Evolutionary conservation across 2,113 vertebrate species (phyloP), one percentile per base, ranked within the genome.

Genomic region (Barbus barbus): DNA sequence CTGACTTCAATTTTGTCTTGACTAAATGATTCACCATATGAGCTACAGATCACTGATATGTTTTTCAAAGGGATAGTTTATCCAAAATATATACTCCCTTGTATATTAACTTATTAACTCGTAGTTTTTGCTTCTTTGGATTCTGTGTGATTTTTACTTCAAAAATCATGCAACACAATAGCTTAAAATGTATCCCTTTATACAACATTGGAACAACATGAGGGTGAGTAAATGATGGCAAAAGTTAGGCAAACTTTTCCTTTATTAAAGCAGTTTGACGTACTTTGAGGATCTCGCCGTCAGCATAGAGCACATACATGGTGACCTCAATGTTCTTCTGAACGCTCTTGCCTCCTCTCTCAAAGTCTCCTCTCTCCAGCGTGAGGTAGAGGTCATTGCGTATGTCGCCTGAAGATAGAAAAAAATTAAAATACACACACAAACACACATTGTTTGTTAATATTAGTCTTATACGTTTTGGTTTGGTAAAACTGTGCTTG

Each of bases 261-360:
- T 73, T 24, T 26, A 44, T 9, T n/a, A 11, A 18, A 5, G 13
- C 38, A 20, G 33, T 56, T n/a, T 38, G 2, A 83, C 48, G 81
- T 91, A 99, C 98, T 95, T 99, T 98, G 60, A 99, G 92, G 83
- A 97, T 95, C 72, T 99, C 98, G 85, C 98, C 98, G 0, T 99
- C 98, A 0, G 97, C 97, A 1, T 98, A 97, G 26, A 99, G 95
- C 82, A 99, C 96, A 0, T 95, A 97, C 89, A 99, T 94, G 28
- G 96, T 96, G 87, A 99, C 95, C 83, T 99, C 98, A 0, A 99
- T 97, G 92, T 99, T 99, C 93, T 99, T 99, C 94, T 99, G 98
- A 14, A 99, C 97, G 0, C 98, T 99, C 86, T 99, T 99, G 33
- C 97, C 97, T n/a, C 98, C 98, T 90, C 97, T 92, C 78, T 99